Evolutionary conservation across 2,113 vertebrate species (phyloP).

Genomic region (Cranoglanis bouderius): DNA sequence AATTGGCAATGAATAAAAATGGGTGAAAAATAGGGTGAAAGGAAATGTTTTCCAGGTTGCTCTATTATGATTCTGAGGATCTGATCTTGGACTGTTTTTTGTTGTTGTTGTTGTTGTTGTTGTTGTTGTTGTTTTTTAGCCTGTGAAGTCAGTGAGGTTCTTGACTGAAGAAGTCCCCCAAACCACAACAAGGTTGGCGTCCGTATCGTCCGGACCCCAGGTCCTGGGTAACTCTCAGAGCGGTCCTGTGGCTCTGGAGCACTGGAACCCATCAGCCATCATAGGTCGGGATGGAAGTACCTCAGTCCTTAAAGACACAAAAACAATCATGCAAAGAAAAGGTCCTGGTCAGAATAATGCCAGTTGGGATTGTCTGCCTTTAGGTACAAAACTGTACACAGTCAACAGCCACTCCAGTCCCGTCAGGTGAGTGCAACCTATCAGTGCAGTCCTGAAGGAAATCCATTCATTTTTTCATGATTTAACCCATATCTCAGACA

Average conservation of each 20-base stretch:
- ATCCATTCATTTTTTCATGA: not conserved
- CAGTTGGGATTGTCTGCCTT: constrained; percentile 58
- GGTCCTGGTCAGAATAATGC: constrained; percentile 63
- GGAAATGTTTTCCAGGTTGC: not conserved
- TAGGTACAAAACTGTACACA: constrained; percentile 59
- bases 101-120: not conserved
- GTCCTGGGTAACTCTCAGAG: constrained; percentile 40
- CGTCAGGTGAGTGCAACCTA: constrained; percentile 60
- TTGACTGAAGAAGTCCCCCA: constrained; percentile 78
- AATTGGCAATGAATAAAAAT: no score
- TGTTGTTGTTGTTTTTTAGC: constrained; percentile 66
- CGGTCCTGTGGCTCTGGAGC: constrained; percentile 68
- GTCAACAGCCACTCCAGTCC: constrained; percentile 77
- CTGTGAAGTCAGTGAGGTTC: constrained; percentile 91
- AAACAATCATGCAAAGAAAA: constrained; percentile 75
- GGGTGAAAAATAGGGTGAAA: no score
- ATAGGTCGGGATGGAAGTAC: constrained; percentile 77
- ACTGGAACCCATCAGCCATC: constrained; percentile 70
- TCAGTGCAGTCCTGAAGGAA: not conserved
- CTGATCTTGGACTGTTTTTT: not conserved
- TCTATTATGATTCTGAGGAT: not conserved
- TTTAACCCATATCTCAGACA: not conserved
- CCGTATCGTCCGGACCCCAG: constrained; percentile 70
- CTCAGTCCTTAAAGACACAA: constrained; percentile 79
- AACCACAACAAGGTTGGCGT: constrained; percentile 70